Percentiles rank a stretch among this genome's conserved stretches.
phyloP scores from a whole-genome alignment of 2,797 vertebrate species.

The Tapirus indicus region DNA sequence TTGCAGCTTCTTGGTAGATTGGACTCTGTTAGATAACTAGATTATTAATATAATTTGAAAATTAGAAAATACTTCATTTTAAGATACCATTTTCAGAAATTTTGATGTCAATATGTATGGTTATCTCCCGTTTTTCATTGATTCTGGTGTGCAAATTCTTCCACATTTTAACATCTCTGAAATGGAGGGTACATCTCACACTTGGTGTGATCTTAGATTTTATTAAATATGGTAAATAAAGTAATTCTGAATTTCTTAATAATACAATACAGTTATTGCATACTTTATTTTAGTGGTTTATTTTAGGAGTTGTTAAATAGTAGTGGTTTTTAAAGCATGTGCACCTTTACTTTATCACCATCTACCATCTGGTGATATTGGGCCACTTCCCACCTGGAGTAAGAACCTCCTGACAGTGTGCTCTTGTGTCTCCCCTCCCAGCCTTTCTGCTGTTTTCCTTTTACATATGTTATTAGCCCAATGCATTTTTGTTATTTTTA shows the following conservation, averaged over 20 bases:
- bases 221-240: not conserved
- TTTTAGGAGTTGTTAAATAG: not conserved
- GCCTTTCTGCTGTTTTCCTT: not conserved
- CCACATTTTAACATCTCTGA: not conserved
- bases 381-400: not conserved
- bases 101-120: not conserved
- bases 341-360: not conserved
- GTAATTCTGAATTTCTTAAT: slow-evolving; percentile 1
- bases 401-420: not conserved
- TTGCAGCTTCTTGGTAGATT: not conserved
- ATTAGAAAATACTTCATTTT: not conserved
- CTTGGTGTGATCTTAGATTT: not conserved
- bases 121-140: not conserved
- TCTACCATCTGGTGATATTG: not conserved
- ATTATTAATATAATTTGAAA: not conserved
- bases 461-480: not conserved
- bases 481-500: not conserved
- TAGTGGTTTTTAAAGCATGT: not conserved
- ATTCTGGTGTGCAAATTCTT: not conserved
- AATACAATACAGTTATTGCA: not conserved
- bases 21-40: not conserved
- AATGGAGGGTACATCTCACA: not conserved
- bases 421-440: not conserved
- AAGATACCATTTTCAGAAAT: not conserved
- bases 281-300: not conserved